Evolutionary conservation across 2,888 invertebrate species (phyloP).

Genomic region (Boloria selene): DNA sequence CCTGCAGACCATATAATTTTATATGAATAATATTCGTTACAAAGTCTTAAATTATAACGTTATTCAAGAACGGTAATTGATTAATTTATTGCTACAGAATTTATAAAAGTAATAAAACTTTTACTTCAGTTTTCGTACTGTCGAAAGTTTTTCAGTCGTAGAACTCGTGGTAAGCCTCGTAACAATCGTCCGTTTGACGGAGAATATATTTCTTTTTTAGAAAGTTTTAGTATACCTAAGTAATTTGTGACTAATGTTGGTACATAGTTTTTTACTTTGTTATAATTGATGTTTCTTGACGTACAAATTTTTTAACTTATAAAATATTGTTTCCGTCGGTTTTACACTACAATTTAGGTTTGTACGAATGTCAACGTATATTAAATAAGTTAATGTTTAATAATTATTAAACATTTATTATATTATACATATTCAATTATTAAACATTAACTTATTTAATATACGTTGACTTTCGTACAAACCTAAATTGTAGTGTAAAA

Average conservation of each 20-base stretch:
- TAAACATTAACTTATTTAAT: too few species aligned
- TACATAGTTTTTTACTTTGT: constrained; percentile 22
- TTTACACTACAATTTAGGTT: too few species aligned
- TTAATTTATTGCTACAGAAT: too few species aligned
- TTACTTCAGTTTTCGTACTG: constrained; percentile 11
- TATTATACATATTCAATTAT: too few species aligned
- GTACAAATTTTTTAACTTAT: too few species aligned
- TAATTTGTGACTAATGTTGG: constrained; percentile 26
- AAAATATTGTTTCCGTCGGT: too few species aligned
- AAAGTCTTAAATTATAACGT: neutral
- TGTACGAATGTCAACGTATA: too few species aligned
- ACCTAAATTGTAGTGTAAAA: too few species aligned
- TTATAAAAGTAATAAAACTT: constrained; percentile 1
- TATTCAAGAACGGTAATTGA: too few species aligned
- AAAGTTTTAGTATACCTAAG: constrained; percentile 23
- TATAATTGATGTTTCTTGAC: neutral
- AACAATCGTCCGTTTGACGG: constrained; percentile 27
- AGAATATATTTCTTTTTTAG: constrained; percentile 26
- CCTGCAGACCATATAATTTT: neutral
- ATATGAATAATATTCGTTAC: neutral
- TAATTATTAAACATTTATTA: too few species aligned
- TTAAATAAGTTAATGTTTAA: too few species aligned
- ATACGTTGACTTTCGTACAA: too few species aligned
- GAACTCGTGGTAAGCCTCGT: constrained; percentile 28
- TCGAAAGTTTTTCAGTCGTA: constrained; percentile 5